A percentile compares a stretch with the other conserved stretches of the same genome.
phyloP scores from a whole-genome alignment of 2,888 invertebrate genomes.

The Apamea anceps region DNA sequence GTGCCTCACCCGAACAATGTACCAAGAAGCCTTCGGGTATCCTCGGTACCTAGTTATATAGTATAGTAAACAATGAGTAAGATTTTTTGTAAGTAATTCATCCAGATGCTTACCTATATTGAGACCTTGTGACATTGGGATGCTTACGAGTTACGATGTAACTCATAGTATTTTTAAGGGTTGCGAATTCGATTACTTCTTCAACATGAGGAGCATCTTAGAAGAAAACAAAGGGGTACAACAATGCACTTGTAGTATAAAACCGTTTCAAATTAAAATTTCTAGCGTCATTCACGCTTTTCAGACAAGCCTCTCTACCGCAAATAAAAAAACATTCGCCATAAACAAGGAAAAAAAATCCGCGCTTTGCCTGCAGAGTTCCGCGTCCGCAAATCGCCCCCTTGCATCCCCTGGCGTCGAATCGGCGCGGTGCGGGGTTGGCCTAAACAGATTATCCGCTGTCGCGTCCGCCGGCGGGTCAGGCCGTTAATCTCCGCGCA shows the following conservation, averaged over 20 bases:
- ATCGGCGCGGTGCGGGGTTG: slow-evolving; percentile 59
- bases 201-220: background rate
- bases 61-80: slow-evolving; percentile 69
- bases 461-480: slow-evolving; percentile 72
- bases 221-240: background rate
- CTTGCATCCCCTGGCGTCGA: slow-evolving; percentile 60
- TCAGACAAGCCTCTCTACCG: slow-evolving; percentile 14
- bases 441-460: slow-evolving; percentile 79
- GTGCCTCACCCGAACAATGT: slow-evolving; percentile 72
- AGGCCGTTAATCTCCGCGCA: slow-evolving; percentile 82
- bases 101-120: slow-evolving; percentile 12
- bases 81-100: slow-evolving; percentile 39
- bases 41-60: slow-evolving; percentile 64
- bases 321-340: slow-evolving; percentile 28
- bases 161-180: background rate
- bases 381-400: slow-evolving; percentile 60
- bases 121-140: slow-evolving; percentile 10
- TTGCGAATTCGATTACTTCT: background rate
- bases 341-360: slow-evolving; percentile 14
- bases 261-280: slow-evolving; percentile 9
- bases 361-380: slow-evolving; percentile 37
- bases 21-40: slow-evolving; percentile 65
- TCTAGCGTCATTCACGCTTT: slow-evolving; percentile 10
- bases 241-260: background rate
- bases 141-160: slow-evolving; percentile 6